A percentile compares a stretch with the other conserved stretches of the same genome.
These are phyloP conservation scores for Idaea dimidiata DNA, from an alignment of 2,888 invertebrate genomes.

Conservation along the genomic window DNA sequence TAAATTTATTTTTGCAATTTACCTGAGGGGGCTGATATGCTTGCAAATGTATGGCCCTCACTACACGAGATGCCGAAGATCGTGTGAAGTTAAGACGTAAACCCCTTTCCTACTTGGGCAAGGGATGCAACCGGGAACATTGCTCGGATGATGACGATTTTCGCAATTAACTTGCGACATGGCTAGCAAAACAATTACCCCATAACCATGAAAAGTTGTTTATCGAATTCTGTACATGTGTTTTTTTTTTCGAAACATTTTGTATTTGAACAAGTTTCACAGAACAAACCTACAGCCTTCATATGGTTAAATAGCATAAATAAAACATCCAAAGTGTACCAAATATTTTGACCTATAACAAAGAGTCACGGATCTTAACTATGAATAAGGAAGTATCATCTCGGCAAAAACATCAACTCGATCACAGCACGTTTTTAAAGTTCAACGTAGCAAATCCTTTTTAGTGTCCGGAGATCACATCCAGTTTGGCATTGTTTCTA, in stretches of 20 bases:
- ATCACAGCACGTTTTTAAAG: constrained; percentile 12
- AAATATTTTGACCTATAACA: background rate
- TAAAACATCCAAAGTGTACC: background rate
- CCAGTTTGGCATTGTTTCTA: constrained; percentile 25
- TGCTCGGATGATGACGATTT: background rate
- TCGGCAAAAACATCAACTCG: background rate
- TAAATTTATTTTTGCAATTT: too few relatives aligned
- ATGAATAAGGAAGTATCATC: constrained; percentile 1
- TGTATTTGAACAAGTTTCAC: background rate
- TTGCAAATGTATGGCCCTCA: too few relatives aligned
- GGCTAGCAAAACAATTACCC: background rate
- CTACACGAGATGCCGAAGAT: too few relatives aligned
- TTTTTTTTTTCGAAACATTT: background rate
- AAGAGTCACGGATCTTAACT: background rate
- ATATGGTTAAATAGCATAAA: background rate
- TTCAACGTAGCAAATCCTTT: constrained; percentile 21
- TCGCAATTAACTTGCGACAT: background rate
- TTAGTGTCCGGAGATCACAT: constrained; percentile 15
- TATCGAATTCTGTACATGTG: background rate
- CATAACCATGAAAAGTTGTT: background rate
- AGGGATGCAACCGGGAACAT: too few relatives aligned
- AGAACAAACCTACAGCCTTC: background rate
- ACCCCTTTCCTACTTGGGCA: too few relatives aligned
- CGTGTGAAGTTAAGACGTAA: too few relatives aligned
- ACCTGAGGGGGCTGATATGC: too few relatives aligned